A percentile compares a stretch with the other conserved stretches of the same genome.
Conservation (phyloP, 2,113 vertebrate genomes). For the Dicerorhinus sumatrensis region DNA sequence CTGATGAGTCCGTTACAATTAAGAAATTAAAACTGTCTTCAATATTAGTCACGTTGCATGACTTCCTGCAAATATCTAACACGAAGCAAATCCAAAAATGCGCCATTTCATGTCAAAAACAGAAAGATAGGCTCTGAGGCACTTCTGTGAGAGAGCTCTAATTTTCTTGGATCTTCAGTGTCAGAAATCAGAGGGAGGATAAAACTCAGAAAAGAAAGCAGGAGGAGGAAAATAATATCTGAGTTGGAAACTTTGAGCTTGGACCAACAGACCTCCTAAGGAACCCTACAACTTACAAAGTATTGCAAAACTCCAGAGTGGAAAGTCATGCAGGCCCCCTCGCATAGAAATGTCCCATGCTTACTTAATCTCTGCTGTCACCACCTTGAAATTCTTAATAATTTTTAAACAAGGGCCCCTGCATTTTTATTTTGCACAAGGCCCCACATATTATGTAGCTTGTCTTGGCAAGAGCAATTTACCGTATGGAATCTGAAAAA, state of each 20-base stretch:
- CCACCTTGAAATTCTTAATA: neutral
- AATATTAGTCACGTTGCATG: neutral
- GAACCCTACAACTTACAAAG: neutral
- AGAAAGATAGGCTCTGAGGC: neutral
- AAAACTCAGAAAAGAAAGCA: neutral
- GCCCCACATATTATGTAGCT: neutral
- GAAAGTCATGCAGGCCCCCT: rapidly evolving
- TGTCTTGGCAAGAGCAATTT: neutral
- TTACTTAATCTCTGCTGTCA: neutral
- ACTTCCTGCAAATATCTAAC: neutral
- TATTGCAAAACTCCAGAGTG: neutral
- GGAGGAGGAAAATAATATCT: neutral
- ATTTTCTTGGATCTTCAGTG: neutral
- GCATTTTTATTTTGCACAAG: neutral
- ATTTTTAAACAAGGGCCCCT: neutral
- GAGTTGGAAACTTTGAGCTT: neutral
- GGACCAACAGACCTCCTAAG: neutral
- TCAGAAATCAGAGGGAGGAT: neutral
- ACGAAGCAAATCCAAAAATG: neutral
- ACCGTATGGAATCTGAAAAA: neutral
- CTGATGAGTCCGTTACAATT: too few species aligned
- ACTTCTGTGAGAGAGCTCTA: neutral
- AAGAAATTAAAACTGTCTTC: neutral
- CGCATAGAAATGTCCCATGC: neutral
- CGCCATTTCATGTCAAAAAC: neutral